phyloP scores from a whole-genome alignment of 2,888 invertebrate genomes.

The Druceiella hillmani region DNA sequence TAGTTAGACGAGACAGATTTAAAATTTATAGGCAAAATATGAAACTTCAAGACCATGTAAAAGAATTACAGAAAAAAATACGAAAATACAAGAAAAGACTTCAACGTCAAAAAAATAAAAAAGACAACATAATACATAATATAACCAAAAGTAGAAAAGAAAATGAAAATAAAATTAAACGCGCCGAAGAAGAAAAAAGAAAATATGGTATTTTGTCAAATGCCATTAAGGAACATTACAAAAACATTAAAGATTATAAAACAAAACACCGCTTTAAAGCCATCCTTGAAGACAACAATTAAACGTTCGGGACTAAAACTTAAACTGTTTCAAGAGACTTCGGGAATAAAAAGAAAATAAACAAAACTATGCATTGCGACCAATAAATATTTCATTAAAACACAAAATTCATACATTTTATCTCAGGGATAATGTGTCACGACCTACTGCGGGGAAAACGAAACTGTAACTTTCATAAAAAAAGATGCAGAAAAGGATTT shows the following conservation, averaged over 20 bases:
- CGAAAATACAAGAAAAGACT: not conserved
- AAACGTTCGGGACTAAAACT: not conserved
- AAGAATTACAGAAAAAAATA: conserved; percentile 6
- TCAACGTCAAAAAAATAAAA: not conserved
- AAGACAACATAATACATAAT: not conserved
- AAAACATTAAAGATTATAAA: not conserved
- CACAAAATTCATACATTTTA: not conserved
- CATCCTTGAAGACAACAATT: not conserved
- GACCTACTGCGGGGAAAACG: not conserved
- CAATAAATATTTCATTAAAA: not conserved
- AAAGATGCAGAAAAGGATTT: not conserved
- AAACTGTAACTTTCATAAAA: not conserved
- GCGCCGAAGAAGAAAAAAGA: not conserved
- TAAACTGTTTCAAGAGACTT: not conserved
- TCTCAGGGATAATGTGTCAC: conserved; percentile 1
- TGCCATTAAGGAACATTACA: not conserved
- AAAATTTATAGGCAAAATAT: conserved; percentile 9
- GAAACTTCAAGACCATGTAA: conserved; percentile 7
- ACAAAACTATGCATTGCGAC: not conserved
- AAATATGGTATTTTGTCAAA: not conserved
- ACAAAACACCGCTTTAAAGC: not conserved
- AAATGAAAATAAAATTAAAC: not conserved
- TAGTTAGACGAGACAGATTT: conserved; percentile 9
- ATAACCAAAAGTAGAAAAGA: not conserved
- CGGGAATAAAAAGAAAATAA: not conserved